Conservation (phyloP, 2,888 invertebrate genomes). For the Dugesia japonica region DNA sequence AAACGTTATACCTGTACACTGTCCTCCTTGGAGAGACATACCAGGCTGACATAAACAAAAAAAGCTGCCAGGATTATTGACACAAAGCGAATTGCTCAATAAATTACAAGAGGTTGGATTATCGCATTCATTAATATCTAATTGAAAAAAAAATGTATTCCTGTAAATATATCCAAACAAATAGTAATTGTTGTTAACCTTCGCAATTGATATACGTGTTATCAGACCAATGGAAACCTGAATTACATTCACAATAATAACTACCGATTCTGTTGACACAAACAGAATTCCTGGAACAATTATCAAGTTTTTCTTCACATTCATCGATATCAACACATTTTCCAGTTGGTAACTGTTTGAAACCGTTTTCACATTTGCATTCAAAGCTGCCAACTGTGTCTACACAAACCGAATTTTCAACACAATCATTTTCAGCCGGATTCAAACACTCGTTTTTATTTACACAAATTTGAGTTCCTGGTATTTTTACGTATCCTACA, state of each 20-base stretch:
- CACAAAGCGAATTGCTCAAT: neutral
- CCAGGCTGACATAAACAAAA: neutral
- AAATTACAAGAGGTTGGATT: neutral
- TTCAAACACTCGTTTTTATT: constrained; percentile 32
- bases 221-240: neutral
- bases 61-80: constrained; percentile 15
- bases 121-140: constrained; percentile 28
- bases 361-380: constrained; percentile 24
- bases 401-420: neutral
- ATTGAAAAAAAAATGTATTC: neutral
- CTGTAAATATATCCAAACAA: neutral
- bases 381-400: constrained; percentile 22
- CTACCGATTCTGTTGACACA: neutral
- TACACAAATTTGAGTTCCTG: constrained; percentile 29
- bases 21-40: neutral
- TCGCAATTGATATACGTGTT: neutral
- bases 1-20: neutral
- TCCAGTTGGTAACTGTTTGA: neutral
- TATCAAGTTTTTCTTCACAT: neutral
- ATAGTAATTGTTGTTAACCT: neutral
- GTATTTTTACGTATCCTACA: constrained; percentile 29
- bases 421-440: neutral
- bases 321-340: neutral
- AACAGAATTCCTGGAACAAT: neutral
- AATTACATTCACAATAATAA: neutral